Percentiles rank a stretch among this genome's conserved stretches.
Conservation (phyloP, 2,113 vertebrate genomes). For the Ailurus styani region DNA sequence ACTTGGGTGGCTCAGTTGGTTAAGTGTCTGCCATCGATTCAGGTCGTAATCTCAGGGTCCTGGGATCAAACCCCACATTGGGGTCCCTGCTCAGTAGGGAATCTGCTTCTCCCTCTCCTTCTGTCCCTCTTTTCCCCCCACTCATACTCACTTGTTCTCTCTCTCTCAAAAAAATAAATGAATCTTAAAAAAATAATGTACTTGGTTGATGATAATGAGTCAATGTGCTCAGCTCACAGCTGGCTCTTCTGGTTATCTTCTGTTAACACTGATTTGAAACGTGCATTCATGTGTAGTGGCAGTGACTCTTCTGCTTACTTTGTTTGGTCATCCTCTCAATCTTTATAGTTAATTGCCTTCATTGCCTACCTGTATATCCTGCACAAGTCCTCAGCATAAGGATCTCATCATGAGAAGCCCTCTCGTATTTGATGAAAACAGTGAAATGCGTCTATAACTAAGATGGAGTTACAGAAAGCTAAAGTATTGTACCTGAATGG, state of each 20-base stretch:
- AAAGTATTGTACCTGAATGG: neutral
- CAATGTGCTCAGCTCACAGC: neutral
- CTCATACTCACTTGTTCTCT: neutral
- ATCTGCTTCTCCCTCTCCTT: too few species aligned
- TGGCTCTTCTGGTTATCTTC: neutral
- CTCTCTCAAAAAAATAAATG: neutral
- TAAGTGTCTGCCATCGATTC: neutral
- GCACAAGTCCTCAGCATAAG: neutral
- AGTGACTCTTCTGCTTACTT: constrained; percentile 4
- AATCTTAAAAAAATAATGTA: neutral
- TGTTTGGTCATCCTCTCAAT: neutral
- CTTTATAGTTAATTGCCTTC: neutral
- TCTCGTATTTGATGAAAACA: neutral
- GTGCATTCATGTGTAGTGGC: neutral
- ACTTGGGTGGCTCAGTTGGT: neutral
- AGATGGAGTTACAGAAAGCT: neutral
- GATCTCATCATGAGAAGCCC: neutral
- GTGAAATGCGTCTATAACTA: neutral
- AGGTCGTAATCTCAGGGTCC: neutral
- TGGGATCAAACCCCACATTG: neutral
- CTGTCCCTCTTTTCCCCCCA: too few species aligned
- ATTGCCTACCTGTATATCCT: neutral
- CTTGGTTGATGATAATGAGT: constrained; percentile 25
- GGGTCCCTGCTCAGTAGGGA: neutral
- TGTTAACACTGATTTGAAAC: neutral